Percentiles rank a stretch among this genome's conserved stretches.
Evolutionary conservation across 2,113 vertebrate species (phyloP).

Genomic region (Scomber scombrus): DNA sequence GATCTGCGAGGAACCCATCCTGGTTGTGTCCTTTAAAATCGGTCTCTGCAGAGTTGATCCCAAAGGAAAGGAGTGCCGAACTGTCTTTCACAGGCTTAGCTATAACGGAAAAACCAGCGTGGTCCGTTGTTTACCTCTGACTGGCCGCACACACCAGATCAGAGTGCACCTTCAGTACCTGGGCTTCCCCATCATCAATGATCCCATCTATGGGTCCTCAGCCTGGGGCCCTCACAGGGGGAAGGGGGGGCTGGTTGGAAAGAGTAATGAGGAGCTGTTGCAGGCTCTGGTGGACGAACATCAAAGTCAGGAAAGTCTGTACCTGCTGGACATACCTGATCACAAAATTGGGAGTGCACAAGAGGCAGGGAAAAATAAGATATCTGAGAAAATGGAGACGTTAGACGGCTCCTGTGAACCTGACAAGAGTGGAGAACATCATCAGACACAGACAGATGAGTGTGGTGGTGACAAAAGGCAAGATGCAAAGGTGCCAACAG

Average conservation of each 20-base stretch:
- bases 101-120: conserved; percentile 92
- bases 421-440: neutral
- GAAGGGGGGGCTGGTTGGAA: conserved; percentile 87
- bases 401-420: neutral
- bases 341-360: conserved; percentile 13
- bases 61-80: conserved; percentile 91
- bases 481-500: neutral
- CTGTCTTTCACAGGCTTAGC: conserved; percentile 92
- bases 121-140: conserved; percentile 91
- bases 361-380: neutral
- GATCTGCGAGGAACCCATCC: conserved; percentile 93
- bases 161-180: conserved; percentile 96
- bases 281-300: conserved; percentile 91
- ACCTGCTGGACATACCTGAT: conserved; percentile 84
- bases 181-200: conserved; percentile 94
- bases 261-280: conserved; percentile 91
- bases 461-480: neutral
- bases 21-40: conserved; percentile 96
- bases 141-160: conserved; percentile 97
- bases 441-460: neutral
- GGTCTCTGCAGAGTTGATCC: conserved; percentile 95
- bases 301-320: conserved; percentile 88
- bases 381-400: neutral
- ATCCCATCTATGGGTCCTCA: conserved; percentile 95
- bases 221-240: conserved; percentile 93